A percentile compares a stretch with the other conserved stretches of the same genome.
Evolutionary conservation across 1,140 invertebrate species (phyloP).

Genomic region (Philaenus spumarius): DNA sequence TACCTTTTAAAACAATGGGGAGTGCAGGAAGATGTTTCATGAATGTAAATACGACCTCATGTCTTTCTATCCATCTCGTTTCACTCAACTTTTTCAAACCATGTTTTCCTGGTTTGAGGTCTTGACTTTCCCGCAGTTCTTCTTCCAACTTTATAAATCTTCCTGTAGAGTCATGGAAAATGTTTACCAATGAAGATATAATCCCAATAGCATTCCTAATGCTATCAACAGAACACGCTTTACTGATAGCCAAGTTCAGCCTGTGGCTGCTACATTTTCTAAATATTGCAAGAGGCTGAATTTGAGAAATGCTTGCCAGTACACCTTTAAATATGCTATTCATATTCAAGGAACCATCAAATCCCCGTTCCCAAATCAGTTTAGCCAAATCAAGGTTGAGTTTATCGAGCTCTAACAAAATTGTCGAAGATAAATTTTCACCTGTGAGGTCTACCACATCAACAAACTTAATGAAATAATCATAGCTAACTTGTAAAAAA

Average conservation of each 20-base stretch:
- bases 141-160: neutral
- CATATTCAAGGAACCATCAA: constrained; percentile 29
- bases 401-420: constrained; percentile 8
- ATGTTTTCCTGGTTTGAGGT: neutral
- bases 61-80: constrained; percentile 3
- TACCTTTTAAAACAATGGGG: neutral
- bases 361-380: constrained; percentile 27
- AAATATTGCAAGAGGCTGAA: constrained; percentile 22
- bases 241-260: constrained; percentile 23
- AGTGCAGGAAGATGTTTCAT: neutral
- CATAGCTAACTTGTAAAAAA: too few species aligned
- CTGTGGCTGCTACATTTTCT: constrained; percentile 27
- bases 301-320: constrained; percentile 22
- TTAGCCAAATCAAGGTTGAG: constrained; percentile 20
- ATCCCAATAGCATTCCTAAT: neutral
- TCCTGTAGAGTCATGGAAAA: neutral
- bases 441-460: constrained; percentile 6
- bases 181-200: neutral
- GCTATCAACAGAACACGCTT: neutral
- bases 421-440: neutral
- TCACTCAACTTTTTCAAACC: constrained; percentile 5
- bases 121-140: neutral
- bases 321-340: constrained; percentile 21
- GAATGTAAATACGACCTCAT: neutral
- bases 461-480: constrained; percentile 29